Evolutionary conservation across 2,888 invertebrate species (phyloP).

Genomic region (Caenorhabditis virilis): DNA sequence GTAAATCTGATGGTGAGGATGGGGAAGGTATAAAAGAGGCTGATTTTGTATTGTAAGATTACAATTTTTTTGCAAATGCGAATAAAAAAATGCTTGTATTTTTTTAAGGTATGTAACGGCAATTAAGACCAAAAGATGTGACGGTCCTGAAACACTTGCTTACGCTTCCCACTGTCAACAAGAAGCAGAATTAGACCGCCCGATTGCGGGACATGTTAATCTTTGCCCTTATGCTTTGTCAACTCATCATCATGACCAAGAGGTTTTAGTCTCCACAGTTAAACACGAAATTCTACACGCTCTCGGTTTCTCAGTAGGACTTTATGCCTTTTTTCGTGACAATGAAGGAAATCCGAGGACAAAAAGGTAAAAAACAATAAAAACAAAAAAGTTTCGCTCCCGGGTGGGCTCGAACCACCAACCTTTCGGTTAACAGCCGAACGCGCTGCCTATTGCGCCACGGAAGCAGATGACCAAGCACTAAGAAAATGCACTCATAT

Average conservation of each 20-base stretch:
- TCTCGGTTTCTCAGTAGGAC: slow-evolving; percentile 91
- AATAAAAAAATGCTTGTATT: neutral
- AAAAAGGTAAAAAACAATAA: slow-evolving; percentile 40
- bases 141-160: slow-evolving; percentile 84
- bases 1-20: slow-evolving; percentile 75
- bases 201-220: slow-evolving; percentile 97
- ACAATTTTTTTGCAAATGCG: neutral
- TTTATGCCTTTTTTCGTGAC: slow-evolving; percentile 94
- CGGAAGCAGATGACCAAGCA: slow-evolving; percentile 29
- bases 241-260: slow-evolving; percentile 82
- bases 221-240: slow-evolving; percentile 92
- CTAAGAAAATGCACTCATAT: neutral
- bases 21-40: slow-evolving; percentile 76
- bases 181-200: slow-evolving; percentile 87
- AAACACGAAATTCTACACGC: slow-evolving; percentile 95
- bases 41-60: slow-evolving; percentile 87
- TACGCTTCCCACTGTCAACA: slow-evolving; percentile 99
- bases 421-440: slow-evolving; percentile 69
- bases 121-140: slow-evolving; percentile 74
- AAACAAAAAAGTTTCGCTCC: slow-evolving; percentile 72
- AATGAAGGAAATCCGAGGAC: slow-evolving; percentile 74
- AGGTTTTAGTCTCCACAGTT: slow-evolving; percentile 73
- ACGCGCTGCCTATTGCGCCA: slow-evolving; percentile 64
- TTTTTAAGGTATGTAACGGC: slow-evolving; percentile 43
- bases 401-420: slow-evolving; percentile 71